Conservation (phyloP, 2,888 invertebrate species). For the Phlogophora meticulosa region DNA sequence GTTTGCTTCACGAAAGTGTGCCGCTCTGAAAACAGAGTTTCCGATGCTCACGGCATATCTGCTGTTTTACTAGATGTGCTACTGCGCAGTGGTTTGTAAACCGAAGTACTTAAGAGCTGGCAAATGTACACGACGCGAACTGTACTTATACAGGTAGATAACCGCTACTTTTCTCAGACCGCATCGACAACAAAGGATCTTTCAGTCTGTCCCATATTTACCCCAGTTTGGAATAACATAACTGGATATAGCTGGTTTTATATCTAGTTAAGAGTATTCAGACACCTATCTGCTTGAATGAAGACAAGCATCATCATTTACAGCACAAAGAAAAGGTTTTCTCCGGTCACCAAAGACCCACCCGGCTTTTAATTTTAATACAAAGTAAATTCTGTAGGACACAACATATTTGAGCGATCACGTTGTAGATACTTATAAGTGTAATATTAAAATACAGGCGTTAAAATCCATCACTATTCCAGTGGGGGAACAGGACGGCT, state of each 20-base stretch:
- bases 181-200: not conserved
- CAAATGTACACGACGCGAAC: conserved; percentile 1
- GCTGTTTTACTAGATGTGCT: too few relatives aligned
- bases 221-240: conserved; percentile 5
- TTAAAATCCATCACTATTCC: conserved; percentile 71
- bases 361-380: conserved; percentile 15
- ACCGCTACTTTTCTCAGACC: conserved; percentile 2
- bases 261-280: not conserved
- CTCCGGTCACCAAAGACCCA: conserved; percentile 1
- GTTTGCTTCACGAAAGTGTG: too few relatives aligned
- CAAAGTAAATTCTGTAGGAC: conserved; percentile 32
- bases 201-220: conserved; percentile 5
- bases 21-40: too few relatives aligned
- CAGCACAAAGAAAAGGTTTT: not conserved
- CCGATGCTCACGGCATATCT: too few relatives aligned
- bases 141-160: conserved; percentile 1
- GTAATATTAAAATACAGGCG: conserved; percentile 52
- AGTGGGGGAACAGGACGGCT: conserved; percentile 64
- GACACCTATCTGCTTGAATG: not conserved
- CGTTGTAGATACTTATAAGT: conserved; percentile 37
- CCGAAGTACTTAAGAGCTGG: too few relatives aligned
- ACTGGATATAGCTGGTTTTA: not conserved
- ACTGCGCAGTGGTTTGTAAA: too few relatives aligned
- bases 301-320: not conserved
- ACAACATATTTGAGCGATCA: conserved; percentile 43